Conservation (phyloP, 30 jellyfish, hydroid and myxozoan species). For the Hydractinia symbiolongicarpus region DNA sequence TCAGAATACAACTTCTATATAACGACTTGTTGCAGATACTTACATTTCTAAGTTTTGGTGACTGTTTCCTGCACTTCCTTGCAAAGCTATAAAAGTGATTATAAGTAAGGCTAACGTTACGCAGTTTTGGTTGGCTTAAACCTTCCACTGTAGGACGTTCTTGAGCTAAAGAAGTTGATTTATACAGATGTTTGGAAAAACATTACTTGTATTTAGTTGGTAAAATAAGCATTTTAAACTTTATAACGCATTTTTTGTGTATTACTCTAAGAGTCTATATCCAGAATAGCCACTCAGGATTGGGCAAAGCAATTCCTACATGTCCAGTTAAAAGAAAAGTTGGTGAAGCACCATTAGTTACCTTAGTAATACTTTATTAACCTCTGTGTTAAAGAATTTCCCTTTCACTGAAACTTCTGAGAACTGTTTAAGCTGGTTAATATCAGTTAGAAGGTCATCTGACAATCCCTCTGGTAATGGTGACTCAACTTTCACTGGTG, state of each 20-base stretch:
- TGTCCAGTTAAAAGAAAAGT: background rate
- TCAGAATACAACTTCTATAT: background rate
- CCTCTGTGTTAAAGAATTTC: constrained; percentile 59
- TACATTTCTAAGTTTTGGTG: constrained; percentile 82
- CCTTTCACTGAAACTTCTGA: constrained; percentile 70
- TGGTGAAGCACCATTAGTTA: constrained; percentile 9
- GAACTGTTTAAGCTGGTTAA: constrained; percentile 64
- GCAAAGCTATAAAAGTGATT: constrained; percentile 81
- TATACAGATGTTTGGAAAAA: too few relatives aligned
- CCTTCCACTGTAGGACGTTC: too few relatives aligned
- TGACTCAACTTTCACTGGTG: constrained; percentile 13
- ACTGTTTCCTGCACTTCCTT: constrained; percentile 50
- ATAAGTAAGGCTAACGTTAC: too few relatives aligned
- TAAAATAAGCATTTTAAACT: too few relatives aligned
- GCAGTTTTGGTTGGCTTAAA: too few relatives aligned
- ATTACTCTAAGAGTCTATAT: too few relatives aligned
- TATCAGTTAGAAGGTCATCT: constrained; percentile 40
- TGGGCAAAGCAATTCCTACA: too few relatives aligned
- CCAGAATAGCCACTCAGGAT: too few relatives aligned
- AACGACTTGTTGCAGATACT: constrained; percentile 13
- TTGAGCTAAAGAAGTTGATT: too few relatives aligned
- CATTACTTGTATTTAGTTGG: too few relatives aligned
- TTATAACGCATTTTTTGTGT: too few relatives aligned
- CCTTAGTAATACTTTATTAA: constrained; percentile 79
- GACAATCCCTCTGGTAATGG: constrained; percentile 62